A percentile compares a stretch with the other conserved stretches of the same genome.
Conservation (phyloP, 92 coral and sea anemone genomes). For the Siderastrea radians region DNA sequence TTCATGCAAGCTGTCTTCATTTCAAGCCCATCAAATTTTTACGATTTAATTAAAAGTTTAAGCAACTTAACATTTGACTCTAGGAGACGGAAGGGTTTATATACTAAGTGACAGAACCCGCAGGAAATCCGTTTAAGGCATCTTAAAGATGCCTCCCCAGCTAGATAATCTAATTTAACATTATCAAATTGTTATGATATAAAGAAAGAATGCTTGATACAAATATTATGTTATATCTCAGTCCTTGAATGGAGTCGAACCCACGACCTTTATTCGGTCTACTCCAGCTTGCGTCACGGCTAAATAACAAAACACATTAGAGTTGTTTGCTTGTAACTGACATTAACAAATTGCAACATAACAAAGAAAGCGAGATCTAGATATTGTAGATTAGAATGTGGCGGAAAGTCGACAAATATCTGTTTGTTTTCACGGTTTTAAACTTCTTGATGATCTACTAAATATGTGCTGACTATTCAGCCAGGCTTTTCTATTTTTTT, state of each 20-base stretch:
- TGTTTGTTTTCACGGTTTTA: constrained; percentile 39
- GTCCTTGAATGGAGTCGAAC: not conserved
- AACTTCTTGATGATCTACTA: constrained; percentile 11
- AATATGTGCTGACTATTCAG: not conserved
- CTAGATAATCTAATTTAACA: not conserved
- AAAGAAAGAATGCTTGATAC: not conserved
- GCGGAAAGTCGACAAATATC: constrained; percentile 34
- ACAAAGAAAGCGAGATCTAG: constrained; percentile 33
- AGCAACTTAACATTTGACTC: not conserved
- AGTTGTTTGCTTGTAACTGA: constrained; percentile 37
- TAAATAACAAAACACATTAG: not conserved
- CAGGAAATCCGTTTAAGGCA: not conserved
- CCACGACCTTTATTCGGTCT: too few species aligned
- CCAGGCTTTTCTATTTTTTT: not conserved
- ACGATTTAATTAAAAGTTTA: not conserved
- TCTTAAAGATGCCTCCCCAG: not conserved
- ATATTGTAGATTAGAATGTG: constrained; percentile 6
- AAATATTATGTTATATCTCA: not conserved
- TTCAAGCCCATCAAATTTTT: too few species aligned
- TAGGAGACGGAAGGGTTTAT: not conserved
- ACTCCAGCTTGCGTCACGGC: constrained; percentile 16
- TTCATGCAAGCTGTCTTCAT: too few species aligned
- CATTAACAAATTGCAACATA: constrained; percentile 18
- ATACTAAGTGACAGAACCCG: not conserved
- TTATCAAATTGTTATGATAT: not conserved